phyloP scores from a whole-genome alignment of 1,140 invertebrate genomes.

The Macrostomum lignano region DNA sequence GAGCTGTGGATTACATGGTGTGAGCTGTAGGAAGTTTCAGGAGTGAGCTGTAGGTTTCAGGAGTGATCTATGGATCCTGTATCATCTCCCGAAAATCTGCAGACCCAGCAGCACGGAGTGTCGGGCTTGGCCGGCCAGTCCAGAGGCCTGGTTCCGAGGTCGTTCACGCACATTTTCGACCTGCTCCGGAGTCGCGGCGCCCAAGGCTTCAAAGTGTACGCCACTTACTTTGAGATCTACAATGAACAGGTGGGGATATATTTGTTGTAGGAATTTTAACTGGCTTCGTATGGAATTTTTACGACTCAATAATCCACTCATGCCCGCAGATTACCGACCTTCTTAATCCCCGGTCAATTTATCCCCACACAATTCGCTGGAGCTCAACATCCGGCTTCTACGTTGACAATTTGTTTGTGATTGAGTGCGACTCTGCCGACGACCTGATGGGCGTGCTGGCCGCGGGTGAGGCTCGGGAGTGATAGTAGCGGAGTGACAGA shows the following conservation, averaged over 20 bases:
- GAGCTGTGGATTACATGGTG: too few relatives aligned
- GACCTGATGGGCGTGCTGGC: slow-evolving; percentile 68
- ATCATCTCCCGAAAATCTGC: too few relatives aligned
- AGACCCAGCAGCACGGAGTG: too few relatives aligned
- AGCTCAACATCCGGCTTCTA: slow-evolving; percentile 72
- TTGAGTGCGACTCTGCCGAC: slow-evolving; percentile 69
- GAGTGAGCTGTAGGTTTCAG: too few relatives aligned
- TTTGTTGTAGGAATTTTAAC: too few relatives aligned
- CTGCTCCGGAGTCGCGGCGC: slow-evolving; percentile 13
- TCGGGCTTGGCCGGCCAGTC: too few relatives aligned
- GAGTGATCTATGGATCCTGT: too few relatives aligned
- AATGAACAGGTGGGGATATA: slow-evolving; percentile 22
- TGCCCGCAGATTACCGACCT: slow-evolving; percentile 54
- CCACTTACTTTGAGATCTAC: slow-evolving; percentile 26
- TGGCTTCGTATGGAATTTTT: too few relatives aligned
- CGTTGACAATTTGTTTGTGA: slow-evolving; percentile 72
- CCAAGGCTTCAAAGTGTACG: slow-evolving; percentile 12
- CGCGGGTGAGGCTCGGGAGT: slow-evolving; percentile 50
- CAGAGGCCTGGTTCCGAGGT: slow-evolving; percentile 22
- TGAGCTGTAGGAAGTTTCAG: too few relatives aligned
- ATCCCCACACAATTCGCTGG: slow-evolving; percentile 49
- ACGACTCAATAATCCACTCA: neutral
- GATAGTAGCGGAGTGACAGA: too few relatives aligned
- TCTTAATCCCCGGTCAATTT: slow-evolving; percentile 44
- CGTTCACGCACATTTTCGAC: slow-evolving; percentile 19